Base-by-base conservation (phyloP, 2,888 invertebrate genomes). In the Octodonta nipae region DNA sequence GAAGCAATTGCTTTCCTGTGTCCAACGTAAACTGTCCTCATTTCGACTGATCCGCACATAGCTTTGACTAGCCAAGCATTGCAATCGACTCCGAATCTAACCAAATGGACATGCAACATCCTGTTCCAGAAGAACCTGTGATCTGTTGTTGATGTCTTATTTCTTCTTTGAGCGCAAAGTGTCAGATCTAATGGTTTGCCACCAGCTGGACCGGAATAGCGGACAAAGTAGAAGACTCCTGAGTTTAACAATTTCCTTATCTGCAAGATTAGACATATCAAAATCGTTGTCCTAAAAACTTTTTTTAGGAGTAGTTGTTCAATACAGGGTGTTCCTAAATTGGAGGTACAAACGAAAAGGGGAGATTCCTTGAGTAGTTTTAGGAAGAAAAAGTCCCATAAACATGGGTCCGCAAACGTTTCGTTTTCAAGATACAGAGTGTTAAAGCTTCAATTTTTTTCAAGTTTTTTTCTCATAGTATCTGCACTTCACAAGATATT, bases 101-200 rank as follows among this genome's bases (percentile, higher is more conserved):
- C 75, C 45, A 96, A 68, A 63, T 92, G 91, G 41, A 93, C 83
- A 58, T 91, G 89, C 42, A 98, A 68, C 69, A 88, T 91, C 49
- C 93, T 78, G 61, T 98, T 98, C 82, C 96, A 98, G 60, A 98
- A 96, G 62, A 98, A 98, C 55, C 95, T 73, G 55, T 92, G 89
- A 63, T 98, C 96, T 27, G 91, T 82, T 45, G 71, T 71, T 10
- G 68, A 72, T 6, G 83, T 83, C 56, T 80, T 81, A 44, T 78
- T 75, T 50, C 84, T 75, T 46, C 89, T 74, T 66, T 96, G 96
- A 31, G 89, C 86, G 61, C 92, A 93, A 33, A 95, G 65, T 8
- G 93, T 96, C 37, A 98, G 74, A 67, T 98, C 96, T 55, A 92
- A 77, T 6, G 54, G 45, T 15, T 43, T 36, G n/a, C 49, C 48